Percentiles rank a stretch among this genome's conserved stretches.
Evolutionary conservation across 2,888 invertebrate genomes (phyloP).

Genomic region (Amblyjoppa fuscipennis): DNA sequence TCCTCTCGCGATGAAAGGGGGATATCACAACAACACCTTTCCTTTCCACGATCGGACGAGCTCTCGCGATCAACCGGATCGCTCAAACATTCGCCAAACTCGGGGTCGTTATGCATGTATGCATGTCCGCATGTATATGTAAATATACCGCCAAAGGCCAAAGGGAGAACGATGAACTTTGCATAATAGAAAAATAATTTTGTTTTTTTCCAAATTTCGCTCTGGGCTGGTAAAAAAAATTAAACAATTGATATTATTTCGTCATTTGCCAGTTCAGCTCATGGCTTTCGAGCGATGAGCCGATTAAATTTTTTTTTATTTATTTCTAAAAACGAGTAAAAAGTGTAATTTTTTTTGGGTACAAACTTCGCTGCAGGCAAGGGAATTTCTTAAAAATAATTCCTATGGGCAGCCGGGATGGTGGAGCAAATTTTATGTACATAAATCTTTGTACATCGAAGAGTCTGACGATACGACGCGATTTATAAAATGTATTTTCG

Average conservation of each 20-base stretch:
- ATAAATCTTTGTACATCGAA: not conserved
- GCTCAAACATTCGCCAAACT: slow-evolving; percentile 4
- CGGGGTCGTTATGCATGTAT: not conserved
- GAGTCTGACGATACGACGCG: not conserved
- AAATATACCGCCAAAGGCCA: not conserved
- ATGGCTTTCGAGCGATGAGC: not conserved
- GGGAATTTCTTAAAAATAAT: not conserved
- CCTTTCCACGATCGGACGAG: not conserved
- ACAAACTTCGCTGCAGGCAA: not conserved
- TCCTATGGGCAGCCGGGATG: not conserved
- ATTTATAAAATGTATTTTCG: slow-evolving; percentile 15
- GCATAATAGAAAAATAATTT: not conserved
- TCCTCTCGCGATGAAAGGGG: not conserved
- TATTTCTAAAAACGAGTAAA: not conserved
- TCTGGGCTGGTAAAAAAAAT: not conserved
- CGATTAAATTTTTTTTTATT: not conserved
- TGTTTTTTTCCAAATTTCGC: not conserved
- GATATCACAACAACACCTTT: slow-evolving; percentile 25
- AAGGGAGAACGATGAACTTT: not conserved
- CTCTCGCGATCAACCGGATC: slow-evolving; percentile 13
- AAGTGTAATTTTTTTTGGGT: not conserved
- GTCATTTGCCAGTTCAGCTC: not conserved
- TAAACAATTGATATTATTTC: not conserved
- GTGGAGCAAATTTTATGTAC: not conserved
- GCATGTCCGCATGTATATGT: not conserved